These are phyloP conservation scores for Metopolophium dirhodum DNA, from an alignment of 1,140 invertebrate species.

Conservation along the genomic window DNA sequence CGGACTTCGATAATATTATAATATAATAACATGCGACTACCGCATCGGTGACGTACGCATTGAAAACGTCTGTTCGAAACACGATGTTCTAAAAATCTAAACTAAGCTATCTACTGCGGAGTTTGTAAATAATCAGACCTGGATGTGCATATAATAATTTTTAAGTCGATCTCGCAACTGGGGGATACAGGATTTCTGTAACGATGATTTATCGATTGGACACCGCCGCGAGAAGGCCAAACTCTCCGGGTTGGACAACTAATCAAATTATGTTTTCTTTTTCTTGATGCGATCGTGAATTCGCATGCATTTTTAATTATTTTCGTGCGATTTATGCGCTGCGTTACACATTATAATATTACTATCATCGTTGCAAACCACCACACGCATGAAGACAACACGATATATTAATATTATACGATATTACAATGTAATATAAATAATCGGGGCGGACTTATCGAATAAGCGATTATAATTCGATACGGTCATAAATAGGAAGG, in stretches of 20 bases:
- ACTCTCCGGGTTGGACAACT: not conserved
- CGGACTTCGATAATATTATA: not conserved
- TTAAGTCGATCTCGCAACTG: not conserved
- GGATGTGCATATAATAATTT: not conserved
- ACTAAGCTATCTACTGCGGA: not conserved
- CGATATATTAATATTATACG: not conserved
- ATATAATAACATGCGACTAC: not conserved
- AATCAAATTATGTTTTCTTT: constrained; percentile 5
- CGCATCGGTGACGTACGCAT: not conserved
- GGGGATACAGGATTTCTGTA: not conserved
- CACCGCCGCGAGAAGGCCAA: not conserved
- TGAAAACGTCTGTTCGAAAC: not conserved
- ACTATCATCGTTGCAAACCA: not conserved
- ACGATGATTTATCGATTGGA: constrained; percentile 23
- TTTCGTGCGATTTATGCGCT: not conserved
- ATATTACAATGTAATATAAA: not conserved
- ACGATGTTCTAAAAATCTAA: not conserved
- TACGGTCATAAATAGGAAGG: not conserved
- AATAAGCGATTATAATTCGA: not conserved
- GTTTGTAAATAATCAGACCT: not conserved
- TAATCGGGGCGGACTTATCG: not conserved
- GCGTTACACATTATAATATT: not conserved
- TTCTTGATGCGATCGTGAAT: not conserved
- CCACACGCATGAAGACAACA: not conserved
- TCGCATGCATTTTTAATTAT: not conserved